Conservation (phyloP, 1,140 invertebrate genomes). For the Drosophila kepulauana region DNA sequence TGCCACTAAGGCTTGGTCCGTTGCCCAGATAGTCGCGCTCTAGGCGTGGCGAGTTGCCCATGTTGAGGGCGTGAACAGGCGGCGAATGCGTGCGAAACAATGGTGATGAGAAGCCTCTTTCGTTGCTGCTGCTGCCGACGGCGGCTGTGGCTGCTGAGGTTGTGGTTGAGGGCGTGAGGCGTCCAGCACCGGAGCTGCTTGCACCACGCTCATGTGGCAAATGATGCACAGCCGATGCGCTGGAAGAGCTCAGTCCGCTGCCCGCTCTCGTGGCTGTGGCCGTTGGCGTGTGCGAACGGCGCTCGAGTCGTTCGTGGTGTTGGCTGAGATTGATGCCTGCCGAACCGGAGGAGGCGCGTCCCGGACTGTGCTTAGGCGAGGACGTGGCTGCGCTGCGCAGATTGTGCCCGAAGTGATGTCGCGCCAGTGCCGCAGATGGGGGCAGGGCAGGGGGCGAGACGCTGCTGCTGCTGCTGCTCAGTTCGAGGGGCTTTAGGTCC, state of each 20-base stretch:
- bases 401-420: conserved; percentile 65
- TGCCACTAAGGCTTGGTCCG: conserved; percentile 52
- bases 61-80: conserved; percentile 61
- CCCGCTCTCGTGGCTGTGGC: conserved; percentile 63
- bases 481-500: conserved; percentile 69
- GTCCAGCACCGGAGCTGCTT: conserved; percentile 17
- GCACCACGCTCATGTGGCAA: conserved; percentile 40
- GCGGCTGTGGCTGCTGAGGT: conserved; percentile 34
- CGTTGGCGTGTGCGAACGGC: conserved; percentile 68
- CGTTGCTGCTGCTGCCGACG: conserved; percentile 64
- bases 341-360: conserved; percentile 40
- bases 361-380: conserved; percentile 74
- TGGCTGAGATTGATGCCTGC: conserved; percentile 60
- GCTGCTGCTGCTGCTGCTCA: conserved; percentile 53
- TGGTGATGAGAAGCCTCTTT: conserved; percentile 83
- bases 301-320: conserved; percentile 61
- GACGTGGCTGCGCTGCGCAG: conserved; percentile 48
- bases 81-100: conserved; percentile 79
- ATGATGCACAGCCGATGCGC: conserved; percentile 42
- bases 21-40: conserved; percentile 81
- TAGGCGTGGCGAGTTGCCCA: conserved; percentile 70
- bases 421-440: conserved; percentile 52
- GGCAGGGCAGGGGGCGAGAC: conserved; percentile 64
- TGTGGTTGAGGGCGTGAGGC: conserved; percentile 53
- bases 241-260: conserved; percentile 29